Evolutionary conservation across 2,888 invertebrate species (phyloP).

Genomic region (Scaptomyza caliginosa): DNA sequence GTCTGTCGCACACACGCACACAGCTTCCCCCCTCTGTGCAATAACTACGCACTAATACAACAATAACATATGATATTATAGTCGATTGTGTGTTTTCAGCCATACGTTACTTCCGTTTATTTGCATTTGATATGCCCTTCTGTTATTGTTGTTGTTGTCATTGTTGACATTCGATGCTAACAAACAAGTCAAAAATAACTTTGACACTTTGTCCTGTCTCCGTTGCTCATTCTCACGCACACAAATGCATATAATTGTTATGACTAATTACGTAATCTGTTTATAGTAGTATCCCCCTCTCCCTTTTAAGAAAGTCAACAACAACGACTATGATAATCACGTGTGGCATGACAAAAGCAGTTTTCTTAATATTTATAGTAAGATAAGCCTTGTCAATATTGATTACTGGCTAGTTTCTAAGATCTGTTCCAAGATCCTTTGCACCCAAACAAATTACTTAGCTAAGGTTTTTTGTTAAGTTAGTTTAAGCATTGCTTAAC

Average conservation of each 20-base stretch:
- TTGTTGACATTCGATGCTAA: slow-evolving; percentile 28
- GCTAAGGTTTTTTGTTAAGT: no score
- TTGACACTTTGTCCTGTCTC: slow-evolving; percentile 36
- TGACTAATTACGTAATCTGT: slow-evolving; percentile 48
- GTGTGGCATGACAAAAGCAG: slow-evolving; percentile 27
- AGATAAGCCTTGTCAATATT: slow-evolving; percentile 28
- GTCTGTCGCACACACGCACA: slow-evolving; percentile 36
- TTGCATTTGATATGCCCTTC: slow-evolving; percentile 27
- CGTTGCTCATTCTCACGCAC: background rate
- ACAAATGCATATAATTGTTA: slow-evolving; percentile 33
- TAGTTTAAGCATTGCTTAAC: background rate
- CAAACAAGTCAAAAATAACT: slow-evolving; percentile 2
- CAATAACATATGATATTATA: slow-evolving; percentile 7
- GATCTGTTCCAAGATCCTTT: background rate
- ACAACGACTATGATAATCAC: slow-evolving; percentile 15
- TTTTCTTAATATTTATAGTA: slow-evolving; percentile 7
- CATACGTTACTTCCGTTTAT: slow-evolving; percentile 25
- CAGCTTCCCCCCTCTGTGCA: slow-evolving; percentile 2
- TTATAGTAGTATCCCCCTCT: slow-evolving; percentile 25
- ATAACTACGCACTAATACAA: slow-evolving; percentile 48
- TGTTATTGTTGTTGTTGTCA: slow-evolving; percentile 16
- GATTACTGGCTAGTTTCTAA: background rate
- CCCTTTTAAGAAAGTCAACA: slow-evolving; percentile 24
- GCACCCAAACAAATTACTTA: no score
- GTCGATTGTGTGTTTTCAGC: slow-evolving; percentile 28